These are phyloP conservation scores for Myiozetetes cayanensis DNA, from an alignment of 2,113 vertebrate species.

Conservation along the genomic window DNA sequence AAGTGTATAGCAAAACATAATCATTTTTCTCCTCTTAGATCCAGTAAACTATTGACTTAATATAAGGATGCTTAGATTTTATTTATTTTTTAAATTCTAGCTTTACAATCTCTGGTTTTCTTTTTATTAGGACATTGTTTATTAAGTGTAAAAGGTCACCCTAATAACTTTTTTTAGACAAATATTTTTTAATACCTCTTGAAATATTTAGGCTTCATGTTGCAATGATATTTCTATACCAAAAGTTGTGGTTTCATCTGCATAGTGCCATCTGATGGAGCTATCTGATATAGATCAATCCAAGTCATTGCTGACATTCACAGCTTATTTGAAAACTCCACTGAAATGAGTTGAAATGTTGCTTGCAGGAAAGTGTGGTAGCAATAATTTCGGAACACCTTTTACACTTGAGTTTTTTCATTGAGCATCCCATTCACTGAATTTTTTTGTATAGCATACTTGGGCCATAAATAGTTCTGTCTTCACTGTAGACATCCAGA, in stretches of 20 bases:
- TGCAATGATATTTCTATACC: background rate
- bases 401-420: background rate
- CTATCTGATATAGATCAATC: background rate
- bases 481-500: background rate
- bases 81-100: background rate
- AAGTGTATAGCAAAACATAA: background rate
- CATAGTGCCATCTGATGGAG: constrained; percentile 2
- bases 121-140: background rate
- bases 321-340: background rate
- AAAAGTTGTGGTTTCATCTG: background rate
- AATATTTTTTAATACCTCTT: background rate
- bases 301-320: background rate
- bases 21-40: background rate
- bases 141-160: background rate
- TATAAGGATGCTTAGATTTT: background rate
- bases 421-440: background rate
- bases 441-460: background rate
- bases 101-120: background rate
- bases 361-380: background rate
- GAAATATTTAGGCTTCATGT: background rate
- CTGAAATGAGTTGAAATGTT: background rate
- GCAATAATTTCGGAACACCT: background rate
- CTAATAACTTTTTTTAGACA: background rate
- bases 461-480: background rate
- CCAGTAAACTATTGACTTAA: background rate